Conservation (phyloP, 2,113 vertebrate species). For the Sturnus vulgaris region DNA sequence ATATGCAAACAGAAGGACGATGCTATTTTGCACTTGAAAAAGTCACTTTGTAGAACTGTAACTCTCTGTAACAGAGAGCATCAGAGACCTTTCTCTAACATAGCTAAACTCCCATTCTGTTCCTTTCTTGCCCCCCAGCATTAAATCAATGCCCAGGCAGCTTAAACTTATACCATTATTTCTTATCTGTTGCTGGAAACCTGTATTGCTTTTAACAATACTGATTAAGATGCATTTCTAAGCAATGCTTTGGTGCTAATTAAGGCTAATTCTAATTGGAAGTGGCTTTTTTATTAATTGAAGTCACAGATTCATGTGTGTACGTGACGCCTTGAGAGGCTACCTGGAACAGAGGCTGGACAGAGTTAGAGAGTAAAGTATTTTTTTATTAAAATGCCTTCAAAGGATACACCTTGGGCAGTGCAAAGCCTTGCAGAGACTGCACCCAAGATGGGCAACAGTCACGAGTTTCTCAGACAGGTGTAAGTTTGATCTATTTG, state of each 20-base stretch:
- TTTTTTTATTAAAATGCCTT: neutral
- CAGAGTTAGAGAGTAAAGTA: neutral
- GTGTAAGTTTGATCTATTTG: neutral
- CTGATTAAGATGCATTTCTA: neutral
- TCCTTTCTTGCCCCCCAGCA: neutral
- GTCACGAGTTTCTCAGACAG: neutral
- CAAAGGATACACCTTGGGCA: neutral
- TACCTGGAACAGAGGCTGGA: neutral
- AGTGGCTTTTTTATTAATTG: neutral
- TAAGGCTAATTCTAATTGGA: neutral
- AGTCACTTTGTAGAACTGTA: neutral
- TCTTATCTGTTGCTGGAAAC: neutral
- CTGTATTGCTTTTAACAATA: neutral
- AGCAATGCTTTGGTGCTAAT: neutral
- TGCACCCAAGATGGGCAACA: neutral
- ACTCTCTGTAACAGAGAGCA: neutral
- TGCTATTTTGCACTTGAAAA: neutral
- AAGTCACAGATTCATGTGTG: neutral
- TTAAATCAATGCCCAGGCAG: neutral
- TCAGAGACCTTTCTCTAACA: neutral
- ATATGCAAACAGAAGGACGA: neutral
- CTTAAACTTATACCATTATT: neutral
- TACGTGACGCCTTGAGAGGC: neutral
- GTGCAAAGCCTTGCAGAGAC: neutral
- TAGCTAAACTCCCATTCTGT: neutral